A percentile compares a stretch with the other conserved stretches of the same genome.
phyloP scores from a whole-genome alignment of 2,888 invertebrate species.

The Metallyticus violacea region DNA sequence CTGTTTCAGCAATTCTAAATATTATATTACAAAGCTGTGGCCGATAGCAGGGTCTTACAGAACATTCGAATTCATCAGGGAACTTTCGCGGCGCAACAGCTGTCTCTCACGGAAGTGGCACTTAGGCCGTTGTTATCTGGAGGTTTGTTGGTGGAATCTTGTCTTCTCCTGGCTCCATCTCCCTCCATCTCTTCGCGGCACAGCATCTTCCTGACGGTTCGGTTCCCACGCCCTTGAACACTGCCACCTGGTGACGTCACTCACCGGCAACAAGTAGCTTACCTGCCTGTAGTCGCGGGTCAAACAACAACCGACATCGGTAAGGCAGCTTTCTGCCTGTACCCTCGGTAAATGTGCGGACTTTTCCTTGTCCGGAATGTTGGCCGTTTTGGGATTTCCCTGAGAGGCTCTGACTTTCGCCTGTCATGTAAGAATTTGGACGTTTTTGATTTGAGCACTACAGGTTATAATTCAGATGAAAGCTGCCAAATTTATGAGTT shows the following conservation, averaged over 20 bases:
- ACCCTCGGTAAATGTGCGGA: neutral
- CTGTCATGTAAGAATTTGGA: neutral
- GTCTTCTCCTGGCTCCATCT: constrained; percentile 9
- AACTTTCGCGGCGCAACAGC: too few relatives aligned
- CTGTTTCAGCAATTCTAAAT: too few relatives aligned
- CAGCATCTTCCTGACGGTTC: constrained; percentile 11
- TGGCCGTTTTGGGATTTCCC: neutral
- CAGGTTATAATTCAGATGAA: too few relatives aligned
- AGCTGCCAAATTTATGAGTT: too few relatives aligned
- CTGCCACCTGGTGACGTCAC: neutral
- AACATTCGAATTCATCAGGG: too few relatives aligned
- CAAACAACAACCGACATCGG: neutral
- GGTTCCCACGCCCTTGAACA: constrained; percentile 19
- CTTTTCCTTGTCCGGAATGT: neutral
- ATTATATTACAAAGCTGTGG: too few relatives aligned
- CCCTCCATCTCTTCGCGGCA: neutral
- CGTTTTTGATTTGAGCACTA: neutral
- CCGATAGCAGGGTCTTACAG: too few relatives aligned
- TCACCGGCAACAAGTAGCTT: constrained; percentile 13
- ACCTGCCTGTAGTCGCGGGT: constrained; percentile 8
- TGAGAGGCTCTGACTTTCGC: neutral
- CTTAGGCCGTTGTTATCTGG: neutral
- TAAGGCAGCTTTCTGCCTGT: neutral
- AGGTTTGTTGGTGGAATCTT: neutral
- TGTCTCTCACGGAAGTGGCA: neutral